Conservation (phyloP, 2,113 vertebrate species). For the Microcebus griseorufus region DNA sequence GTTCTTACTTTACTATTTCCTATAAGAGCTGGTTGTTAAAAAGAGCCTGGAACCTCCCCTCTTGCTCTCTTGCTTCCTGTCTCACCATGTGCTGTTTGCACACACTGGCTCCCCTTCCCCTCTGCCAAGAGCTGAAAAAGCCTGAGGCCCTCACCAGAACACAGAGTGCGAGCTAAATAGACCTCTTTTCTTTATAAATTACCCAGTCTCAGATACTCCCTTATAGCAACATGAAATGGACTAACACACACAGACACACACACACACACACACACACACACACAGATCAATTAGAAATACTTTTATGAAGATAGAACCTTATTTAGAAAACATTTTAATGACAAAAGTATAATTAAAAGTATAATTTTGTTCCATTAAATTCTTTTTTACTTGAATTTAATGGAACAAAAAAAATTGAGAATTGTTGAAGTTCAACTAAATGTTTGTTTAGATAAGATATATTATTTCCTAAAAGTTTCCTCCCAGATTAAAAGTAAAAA, state of each 20-base stretch:
- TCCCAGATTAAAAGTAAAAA: not conserved
- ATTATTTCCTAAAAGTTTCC: constrained; percentile 12
- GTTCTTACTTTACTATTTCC: not conserved
- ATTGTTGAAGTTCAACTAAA: constrained; percentile 28
- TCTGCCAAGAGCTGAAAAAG: not conserved
- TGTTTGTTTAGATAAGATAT: not conserved
- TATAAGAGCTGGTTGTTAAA: not conserved
- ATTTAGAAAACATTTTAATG: not conserved
- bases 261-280: not conserved
- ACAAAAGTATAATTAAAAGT: not conserved
- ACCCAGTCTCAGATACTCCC: not conserved
- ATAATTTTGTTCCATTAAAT: no score
- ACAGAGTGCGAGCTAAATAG: not conserved
- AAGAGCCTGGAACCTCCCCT: not conserved
- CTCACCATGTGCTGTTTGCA: not conserved
- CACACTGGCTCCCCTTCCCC: not conserved
- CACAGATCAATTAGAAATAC: not conserved
- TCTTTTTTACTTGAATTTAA: constrained; percentile 30
- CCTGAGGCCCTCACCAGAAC: not conserved
- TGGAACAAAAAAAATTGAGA: constrained; percentile 17
- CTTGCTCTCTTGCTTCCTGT: not conserved
- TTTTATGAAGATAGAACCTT: constrained; percentile 8
- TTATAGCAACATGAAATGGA: not conserved
- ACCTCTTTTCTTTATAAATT: not conserved
- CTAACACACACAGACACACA: not conserved